phyloP scores from a whole-genome alignment of 1,140 invertebrate genomes.

The Carposina sasakii region DNA sequence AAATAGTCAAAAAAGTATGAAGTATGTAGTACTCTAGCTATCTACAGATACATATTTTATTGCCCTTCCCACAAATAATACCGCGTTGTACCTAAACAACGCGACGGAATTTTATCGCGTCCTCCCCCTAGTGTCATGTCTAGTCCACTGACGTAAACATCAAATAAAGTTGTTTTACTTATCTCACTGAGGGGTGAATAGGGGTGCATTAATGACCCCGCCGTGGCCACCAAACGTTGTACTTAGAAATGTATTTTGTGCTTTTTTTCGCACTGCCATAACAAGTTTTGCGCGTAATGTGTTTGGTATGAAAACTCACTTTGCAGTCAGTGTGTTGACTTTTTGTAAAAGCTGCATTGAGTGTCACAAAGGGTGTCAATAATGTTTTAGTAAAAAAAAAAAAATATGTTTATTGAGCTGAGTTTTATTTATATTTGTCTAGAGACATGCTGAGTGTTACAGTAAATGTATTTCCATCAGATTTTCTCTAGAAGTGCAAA shows the following conservation, averaged over 20 bases:
- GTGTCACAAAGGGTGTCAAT: conserved; percentile 36
- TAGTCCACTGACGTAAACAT: conserved; percentile 45
- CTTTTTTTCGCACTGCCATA: conserved; percentile 30
- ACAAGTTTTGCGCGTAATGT: conserved; percentile 42
- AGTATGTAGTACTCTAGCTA: too few relatives aligned
- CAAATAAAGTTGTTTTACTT: conserved; percentile 70
- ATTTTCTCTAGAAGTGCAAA: too few relatives aligned
- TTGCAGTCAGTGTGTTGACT: conserved; percentile 18
- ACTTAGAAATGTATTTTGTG: conserved; percentile 38
- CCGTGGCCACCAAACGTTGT: conserved; percentile 44
- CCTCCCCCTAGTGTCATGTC: conserved; percentile 39
- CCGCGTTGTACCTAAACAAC: too few relatives aligned
- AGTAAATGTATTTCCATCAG: too few relatives aligned
- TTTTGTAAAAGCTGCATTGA: conserved; percentile 15
- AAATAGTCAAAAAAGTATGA: too few relatives aligned
- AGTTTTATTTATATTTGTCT: too few relatives aligned
- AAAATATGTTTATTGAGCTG: too few relatives aligned
- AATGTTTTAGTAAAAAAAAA: too few relatives aligned
- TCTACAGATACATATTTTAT: too few relatives aligned
- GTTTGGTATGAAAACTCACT: conserved; percentile 40
- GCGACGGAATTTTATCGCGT: conserved; percentile 27
- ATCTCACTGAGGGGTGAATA: conserved; percentile 46
- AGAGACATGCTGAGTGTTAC: too few relatives aligned
- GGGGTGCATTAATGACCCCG: conserved; percentile 66
- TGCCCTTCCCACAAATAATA: too few relatives aligned